These are phyloP conservation scores for Drosophila santomea DNA, from an alignment of 1,140 invertebrate species.

Conservation along the genomic window DNA sequence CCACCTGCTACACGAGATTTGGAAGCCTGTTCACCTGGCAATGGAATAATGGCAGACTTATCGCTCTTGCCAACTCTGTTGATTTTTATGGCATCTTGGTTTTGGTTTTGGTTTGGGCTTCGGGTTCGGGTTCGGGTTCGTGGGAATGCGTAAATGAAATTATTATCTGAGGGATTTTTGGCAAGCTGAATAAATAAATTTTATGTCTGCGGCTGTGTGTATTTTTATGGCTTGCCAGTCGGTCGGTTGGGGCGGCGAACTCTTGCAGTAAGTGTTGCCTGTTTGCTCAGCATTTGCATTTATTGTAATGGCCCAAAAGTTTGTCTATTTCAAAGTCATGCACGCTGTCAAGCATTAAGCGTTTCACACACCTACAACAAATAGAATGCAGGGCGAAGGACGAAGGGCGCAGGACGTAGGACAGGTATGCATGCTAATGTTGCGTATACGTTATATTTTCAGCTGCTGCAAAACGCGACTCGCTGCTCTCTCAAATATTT, in stretches of 20 bases:
- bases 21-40: conserved; percentile 21
- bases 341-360: conserved; percentile 75
- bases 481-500: conserved; percentile 72
- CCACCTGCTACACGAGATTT: conserved; percentile 4
- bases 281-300: conserved; percentile 68
- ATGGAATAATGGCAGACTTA: conserved; percentile 56
- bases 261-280: conserved; percentile 28
- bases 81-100: conserved; percentile 54
- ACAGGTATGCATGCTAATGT: conserved; percentile 77
- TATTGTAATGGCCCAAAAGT: conserved; percentile 74
- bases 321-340: conserved; percentile 70
- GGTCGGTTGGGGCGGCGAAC: conserved; percentile 6
- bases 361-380: conserved; percentile 24
- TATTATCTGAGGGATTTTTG: conserved; percentile 71
- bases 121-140: conserved; percentile 24
- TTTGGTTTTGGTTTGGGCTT: conserved; percentile 2
- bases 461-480: conserved; percentile 70
- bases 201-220: conserved; percentile 27
- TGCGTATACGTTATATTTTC: conserved; percentile 78
- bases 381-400: conserved; percentile 9
- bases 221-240: conserved; percentile 48
- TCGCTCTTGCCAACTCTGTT: conserved; percentile 56
- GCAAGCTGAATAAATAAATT: conserved; percentile 63
- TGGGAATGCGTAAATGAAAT: conserved; percentile 69
- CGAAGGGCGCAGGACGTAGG: neutral